These are phyloP conservation scores for Ameiurus melas DNA, from an alignment of 2,113 vertebrate species.

Conservation along the genomic window DNA sequence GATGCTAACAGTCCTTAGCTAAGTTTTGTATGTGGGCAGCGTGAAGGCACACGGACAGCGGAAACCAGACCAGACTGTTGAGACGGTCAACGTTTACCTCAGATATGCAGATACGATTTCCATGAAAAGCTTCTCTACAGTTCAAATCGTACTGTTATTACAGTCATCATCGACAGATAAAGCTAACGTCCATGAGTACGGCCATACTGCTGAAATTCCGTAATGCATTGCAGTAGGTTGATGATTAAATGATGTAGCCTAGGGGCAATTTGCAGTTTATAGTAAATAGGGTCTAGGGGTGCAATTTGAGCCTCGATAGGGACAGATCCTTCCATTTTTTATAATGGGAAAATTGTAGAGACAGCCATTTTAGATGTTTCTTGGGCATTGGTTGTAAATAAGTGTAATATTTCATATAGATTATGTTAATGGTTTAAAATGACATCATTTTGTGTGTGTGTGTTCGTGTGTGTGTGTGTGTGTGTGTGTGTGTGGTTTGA, in stretches of 20 bases:
- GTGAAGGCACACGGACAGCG: neutral
- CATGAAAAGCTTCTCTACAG: neutral
- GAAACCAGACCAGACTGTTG: neutral
- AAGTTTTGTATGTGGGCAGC: neutral
- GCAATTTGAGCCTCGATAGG: neutral
- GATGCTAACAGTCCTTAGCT: too few species aligned
- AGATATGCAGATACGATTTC: neutral
- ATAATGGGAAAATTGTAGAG: neutral
- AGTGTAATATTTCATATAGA: conserved; percentile 1
- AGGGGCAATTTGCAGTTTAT: neutral
- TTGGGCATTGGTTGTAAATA: neutral
- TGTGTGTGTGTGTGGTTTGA: conserved; percentile 34
- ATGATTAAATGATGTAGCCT: neutral
- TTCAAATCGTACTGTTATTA: neutral
- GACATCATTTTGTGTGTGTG: neutral
- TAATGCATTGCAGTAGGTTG: neutral
- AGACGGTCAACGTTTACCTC: neutral
- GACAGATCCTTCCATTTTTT: neutral
- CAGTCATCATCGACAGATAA: neutral
- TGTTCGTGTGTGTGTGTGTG: conserved; percentile 3
- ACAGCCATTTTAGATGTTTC: neutral
- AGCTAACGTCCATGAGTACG: too few species aligned
- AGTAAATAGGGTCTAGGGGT: neutral
- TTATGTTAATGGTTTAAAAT: conserved; percentile 9
- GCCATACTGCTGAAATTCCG: neutral